Conservation (phyloP, 2,797 vertebrate genomes). For the Ceryle rudis region DNA sequence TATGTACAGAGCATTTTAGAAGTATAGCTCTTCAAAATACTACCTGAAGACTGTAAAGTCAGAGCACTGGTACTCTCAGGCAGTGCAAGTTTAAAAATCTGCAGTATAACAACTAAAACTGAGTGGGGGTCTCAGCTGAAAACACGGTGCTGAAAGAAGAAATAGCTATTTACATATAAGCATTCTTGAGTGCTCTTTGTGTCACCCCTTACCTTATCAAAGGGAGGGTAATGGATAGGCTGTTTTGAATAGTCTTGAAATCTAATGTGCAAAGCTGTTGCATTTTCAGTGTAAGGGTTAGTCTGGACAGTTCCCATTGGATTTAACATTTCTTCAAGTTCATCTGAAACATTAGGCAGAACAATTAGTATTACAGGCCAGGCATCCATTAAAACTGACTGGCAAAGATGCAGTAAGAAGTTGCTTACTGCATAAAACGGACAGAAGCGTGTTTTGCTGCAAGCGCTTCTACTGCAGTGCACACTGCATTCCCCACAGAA, state of each 20-base stretch:
- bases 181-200: background rate
- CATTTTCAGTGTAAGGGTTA: conserved; percentile 96
- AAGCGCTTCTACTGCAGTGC: background rate
- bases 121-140: background rate
- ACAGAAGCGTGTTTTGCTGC: background rate
- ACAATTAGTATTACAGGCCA: background rate
- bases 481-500: background rate
- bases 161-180: background rate
- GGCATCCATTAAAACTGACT: background rate
- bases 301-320: conserved; percentile 97
- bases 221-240: conserved; percentile 90
- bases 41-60: background rate
- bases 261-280: conserved; percentile 91
- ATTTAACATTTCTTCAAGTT: conserved; percentile 99
- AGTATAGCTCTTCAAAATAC: background rate
- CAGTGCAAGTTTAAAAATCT: background rate
- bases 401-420: background rate
- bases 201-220: conserved; percentile 90
- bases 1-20: background rate
- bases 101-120: background rate
- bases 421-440: background rate
- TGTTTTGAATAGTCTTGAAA: conserved; percentile 89
- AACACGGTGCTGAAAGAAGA: background rate
- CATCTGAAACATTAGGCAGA: conserved; percentile 84
- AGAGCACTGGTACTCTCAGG: background rate